Base-by-base conservation (phyloP, 1,140 invertebrate genomes). In the Aphidius ervi region DNA sequence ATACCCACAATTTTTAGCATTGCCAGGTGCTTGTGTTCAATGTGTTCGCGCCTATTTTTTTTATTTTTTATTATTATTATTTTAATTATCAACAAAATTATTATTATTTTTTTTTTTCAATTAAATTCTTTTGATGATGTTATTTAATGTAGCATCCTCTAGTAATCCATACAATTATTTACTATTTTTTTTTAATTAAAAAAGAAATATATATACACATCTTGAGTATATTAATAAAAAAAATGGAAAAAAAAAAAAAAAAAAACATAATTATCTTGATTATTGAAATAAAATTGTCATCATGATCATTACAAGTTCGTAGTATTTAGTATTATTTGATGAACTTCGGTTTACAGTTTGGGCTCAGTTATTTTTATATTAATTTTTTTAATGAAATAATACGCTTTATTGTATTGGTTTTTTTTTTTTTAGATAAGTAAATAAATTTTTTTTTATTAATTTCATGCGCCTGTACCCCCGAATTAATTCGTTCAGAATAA, bases 1-100 rank as follows among this genome's bases (percentile, higher is more conserved):
- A 75, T 76, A 75, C 70, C 70, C 74, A 71, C 72, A 70, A 75
- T 67, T 61, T 16, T 52, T 76, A 78, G 74, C 73, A 76, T 80
- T 77, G 76, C 73, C 74, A 77, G 73, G 72, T 75, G 75, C 70
- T 70, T 73, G 23, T 31, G 65, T 71, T 74, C 65, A 69, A 70
- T 75, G 70, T 76, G 69, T 46, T 65, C 61, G 61, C 61, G 54
- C 59, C 59, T 53, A 20, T 57, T 56, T 63, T 49, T 23, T 48
- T 61, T 37, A 16, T 16, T 16, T 16, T 16, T 16, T 16, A 16
- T 16, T 16, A 16, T 16, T 16, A 16, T 16, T 16, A 16, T 16
- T 16, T 16, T 16, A 16, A 16, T 16, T 16, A 40, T 54, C 45
- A 46, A 10, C 4, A 45, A 39, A 43, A 41, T 43, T 16, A 42